Percentiles rank a stretch among this genome's conserved stretches.
phyloP scores from a whole-genome alignment of 2,888 invertebrate species.

The Tetramorium bicarinatum region DNA sequence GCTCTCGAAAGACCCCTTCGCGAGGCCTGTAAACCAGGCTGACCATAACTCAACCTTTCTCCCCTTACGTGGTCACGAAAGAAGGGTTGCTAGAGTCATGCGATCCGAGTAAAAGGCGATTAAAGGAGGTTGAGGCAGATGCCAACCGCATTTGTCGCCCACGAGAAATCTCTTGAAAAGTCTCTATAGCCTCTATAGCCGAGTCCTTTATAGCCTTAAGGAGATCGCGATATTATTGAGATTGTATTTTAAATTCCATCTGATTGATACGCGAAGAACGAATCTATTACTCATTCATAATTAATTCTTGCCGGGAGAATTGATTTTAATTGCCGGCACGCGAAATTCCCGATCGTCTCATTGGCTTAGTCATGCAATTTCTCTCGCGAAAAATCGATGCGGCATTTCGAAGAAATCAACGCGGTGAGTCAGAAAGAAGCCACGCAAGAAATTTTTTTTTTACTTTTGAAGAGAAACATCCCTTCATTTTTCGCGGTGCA shows the following conservation, averaged over 20 bases:
- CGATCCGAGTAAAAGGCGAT: conserved; percentile 38
- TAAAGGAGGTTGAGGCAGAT: conserved; percentile 33
- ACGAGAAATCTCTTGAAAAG: neutral
- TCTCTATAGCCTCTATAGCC: neutral
- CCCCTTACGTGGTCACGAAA: conserved; percentile 26
- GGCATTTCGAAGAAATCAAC: neutral
- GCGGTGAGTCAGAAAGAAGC: conserved; percentile 17
- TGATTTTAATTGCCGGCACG: conserved; percentile 25
- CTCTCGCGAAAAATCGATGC: conserved; percentile 14
- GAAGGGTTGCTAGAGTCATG: conserved; percentile 33
- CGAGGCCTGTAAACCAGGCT: conserved; percentile 24
- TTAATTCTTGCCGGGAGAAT: conserved; percentile 6
- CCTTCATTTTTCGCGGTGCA: neutral
- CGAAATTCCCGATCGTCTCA: conserved; percentile 29
- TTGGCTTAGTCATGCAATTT: neutral
- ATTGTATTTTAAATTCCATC: neutral
- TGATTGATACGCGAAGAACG: neutral
- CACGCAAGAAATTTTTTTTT: neutral
- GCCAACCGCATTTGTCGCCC: conserved; percentile 23
- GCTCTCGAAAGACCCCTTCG: neutral
- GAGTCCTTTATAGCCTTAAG: neutral
- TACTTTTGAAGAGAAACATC: neutral
- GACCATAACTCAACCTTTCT: conserved; percentile 49
- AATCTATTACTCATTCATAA: neutral
- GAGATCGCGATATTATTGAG: neutral